These are phyloP conservation scores for Troides aeacus DNA, from an alignment of 2,888 invertebrate genomes.

Conservation along the genomic window DNA sequence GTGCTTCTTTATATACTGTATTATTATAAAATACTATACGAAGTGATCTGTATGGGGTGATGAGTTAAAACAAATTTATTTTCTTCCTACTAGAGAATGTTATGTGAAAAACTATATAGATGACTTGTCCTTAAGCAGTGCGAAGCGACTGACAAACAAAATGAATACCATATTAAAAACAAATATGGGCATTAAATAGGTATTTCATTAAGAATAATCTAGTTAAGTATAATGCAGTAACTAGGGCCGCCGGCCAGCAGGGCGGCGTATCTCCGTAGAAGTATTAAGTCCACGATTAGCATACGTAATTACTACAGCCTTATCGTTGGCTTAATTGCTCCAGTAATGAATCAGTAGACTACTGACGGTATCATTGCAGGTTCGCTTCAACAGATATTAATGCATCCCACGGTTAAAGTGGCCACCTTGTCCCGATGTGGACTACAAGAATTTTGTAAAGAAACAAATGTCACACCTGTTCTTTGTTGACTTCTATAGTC, in stretches of 20 bases:
- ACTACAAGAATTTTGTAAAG: not conserved
- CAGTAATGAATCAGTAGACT: slow-evolving; percentile 62
- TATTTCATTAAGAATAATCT: too few species aligned
- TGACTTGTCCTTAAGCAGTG: too few species aligned
- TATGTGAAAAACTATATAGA: too few species aligned
- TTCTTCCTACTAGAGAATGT: too few species aligned
- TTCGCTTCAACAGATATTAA: slow-evolving; percentile 31
- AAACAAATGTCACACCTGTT: too few species aligned
- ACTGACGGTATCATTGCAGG: slow-evolving; percentile 47
- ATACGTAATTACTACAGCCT: slow-evolving; percentile 74
- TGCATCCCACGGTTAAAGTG: slow-evolving; percentile 4
- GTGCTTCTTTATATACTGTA: too few species aligned
- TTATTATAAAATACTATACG: too few species aligned
- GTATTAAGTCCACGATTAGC: slow-evolving; percentile 73
- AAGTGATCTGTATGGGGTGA: too few species aligned
- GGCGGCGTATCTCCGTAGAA: slow-evolving; percentile 43
- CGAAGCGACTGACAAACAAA: not conserved
- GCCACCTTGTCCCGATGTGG: not conserved
- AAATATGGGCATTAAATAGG: not conserved
- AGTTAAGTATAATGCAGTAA: slow-evolving; percentile 9
- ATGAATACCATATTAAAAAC: not conserved
- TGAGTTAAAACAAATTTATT: too few species aligned
- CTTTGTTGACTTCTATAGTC: too few species aligned
- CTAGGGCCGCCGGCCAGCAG: slow-evolving; percentile 39
- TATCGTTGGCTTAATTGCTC: slow-evolving; percentile 74